Base-by-base conservation (phyloP, 30 jellyfish, hydroid and myxozoan genomes). In the Hydra vulgaris region DNA sequence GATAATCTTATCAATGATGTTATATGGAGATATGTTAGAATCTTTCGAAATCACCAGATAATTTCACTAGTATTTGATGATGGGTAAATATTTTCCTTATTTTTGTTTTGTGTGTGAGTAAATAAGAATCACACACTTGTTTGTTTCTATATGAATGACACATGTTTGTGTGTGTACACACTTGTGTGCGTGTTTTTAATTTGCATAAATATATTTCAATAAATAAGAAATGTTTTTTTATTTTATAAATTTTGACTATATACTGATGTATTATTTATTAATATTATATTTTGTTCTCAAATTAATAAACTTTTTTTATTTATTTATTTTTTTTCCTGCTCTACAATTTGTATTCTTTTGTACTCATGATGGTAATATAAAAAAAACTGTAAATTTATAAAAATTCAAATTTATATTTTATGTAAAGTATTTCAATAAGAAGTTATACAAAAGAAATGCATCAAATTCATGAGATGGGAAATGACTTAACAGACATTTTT, bases 11-110 rank as follows among this genome's bases (percentile, higher is more conserved):
- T 78, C 78, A 78, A 78, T 66, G 74, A 54, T 19, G 15, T 74
- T 19, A 27, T 74, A 20, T 78, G 85, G 85, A 40, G 79, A 53
- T 78, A 24, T 78, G 74, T 78, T 17, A n/a, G 77, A 24, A 78
- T 78, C 17, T 23, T 27, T 19, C 61, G 85, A 61, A 27, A 19
- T 78, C 66, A 54, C 18, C 61, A 23, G 67, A 78, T 81, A 0
- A 53, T 78, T 23, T 78, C 85, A 53, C n/a, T 78, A 1, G 61
- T 40, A 17, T 53, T 78, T 15, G 85, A 78, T 54, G 85, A 78
- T 54, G 85, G 85, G 85, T 78, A 78, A 12, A 69, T 15, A 23
- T 69, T 15, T 69, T 1, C 15, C 76, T 23, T 12, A 40, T 40
- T 40, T 40, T 40, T 40, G 5, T 40, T 12, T 12, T n/a, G n/a